Base-by-base conservation (phyloP, 2,797 vertebrate genomes). In the Mormyrus proboscirostris region DNA sequence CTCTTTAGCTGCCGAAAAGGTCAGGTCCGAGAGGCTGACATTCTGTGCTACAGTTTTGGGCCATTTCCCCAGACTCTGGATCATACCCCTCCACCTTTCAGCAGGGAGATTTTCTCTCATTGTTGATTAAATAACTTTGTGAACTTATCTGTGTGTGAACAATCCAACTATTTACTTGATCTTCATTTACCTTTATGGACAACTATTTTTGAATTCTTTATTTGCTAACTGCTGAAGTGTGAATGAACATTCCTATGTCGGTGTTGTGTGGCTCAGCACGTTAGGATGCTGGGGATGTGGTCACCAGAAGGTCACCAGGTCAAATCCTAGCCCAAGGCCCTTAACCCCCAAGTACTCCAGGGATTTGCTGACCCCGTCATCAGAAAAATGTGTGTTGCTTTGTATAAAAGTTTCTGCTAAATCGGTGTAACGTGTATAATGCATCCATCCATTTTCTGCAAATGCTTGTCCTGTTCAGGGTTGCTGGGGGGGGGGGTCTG, bases 1-100 rank as follows among this genome's bases (percentile, higher is more conserved):
- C 65, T 50, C 83, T 55, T 69, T 29, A 19, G 19, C 87, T 62
- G 33, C 55, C 25, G 41, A 91, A 91, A 89, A 89, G 86, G 89
- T 89, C 84, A 88, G 4, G 49, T 92, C 87, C 88, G 55, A 88
- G 90, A 91, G 85, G 44, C 73, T 88, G 73, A 88, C 86, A 87
- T 89, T 89, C 88, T 87, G 38, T 19, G 57, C 25, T 50, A 51
- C 44, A 88, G 86, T 83, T 88, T 88, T 88, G 47, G 33, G 44
- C 29, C 53, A 50, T 73, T 89, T 89, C 12, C 41, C 76, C 22
- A 33, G 38, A 41, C 49, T 38, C 12, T 51, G 87, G 47, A 53
- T 59, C 29, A 49, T 84, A 29, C 38, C 29, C 33, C 38, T 65
- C 49, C 16, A 51, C 53, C 25, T n/a, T 33, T 49, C 53, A 33